Base-by-base conservation (phyloP, 2,797 vertebrate species). In the Florisuga fusca region DNA sequence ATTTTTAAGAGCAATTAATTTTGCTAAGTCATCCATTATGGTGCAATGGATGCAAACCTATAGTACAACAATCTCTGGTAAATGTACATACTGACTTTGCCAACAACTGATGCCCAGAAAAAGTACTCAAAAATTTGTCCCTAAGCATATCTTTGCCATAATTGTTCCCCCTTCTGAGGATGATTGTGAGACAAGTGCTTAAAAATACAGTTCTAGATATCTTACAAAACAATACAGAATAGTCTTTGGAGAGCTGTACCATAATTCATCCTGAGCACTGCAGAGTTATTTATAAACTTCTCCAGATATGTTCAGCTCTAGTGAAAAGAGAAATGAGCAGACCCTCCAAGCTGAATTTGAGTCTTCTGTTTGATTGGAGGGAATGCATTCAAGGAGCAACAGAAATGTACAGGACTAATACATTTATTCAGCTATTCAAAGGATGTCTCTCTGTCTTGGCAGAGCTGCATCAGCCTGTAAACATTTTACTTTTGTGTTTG, bases 281-380 rank as follows among this genome's bases (percentile, higher is more conserved):
- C 55, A 84, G 66, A 61, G 88, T 95, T 97, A 95, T 97, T 96
- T 95, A 91, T 94, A 85, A 93, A 90, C 53, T 88, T 55, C 64
- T 92, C 75, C 63, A 94, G 91, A 87, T 86, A 87, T 2, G 21
- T 55, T 27, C 16, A 54, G 59, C 45, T 94, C 64, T 68, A 83
- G 57, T 85, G 80, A 89, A 91, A 84, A 79, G 41, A 81, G 46
- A 93, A 85, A 87, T 84, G 38, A 20, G 34, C 41, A 95, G 85
- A 93, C 57, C 88, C 62, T 93, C 86, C 73, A 64, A 87, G 87
- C 50, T 84, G 91, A 94, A 90, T 94, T 92, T 76, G 46, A 93
- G 43, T 91, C 58, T 91, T 84, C 53, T 81, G 20, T 93, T 90
- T 94, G 74, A 76, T 64, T 3, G 9, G 62, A 92, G 61, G 29